Conservation (phyloP, 1,140 invertebrate genomes). For the Cyclargus thomasi region DNA sequence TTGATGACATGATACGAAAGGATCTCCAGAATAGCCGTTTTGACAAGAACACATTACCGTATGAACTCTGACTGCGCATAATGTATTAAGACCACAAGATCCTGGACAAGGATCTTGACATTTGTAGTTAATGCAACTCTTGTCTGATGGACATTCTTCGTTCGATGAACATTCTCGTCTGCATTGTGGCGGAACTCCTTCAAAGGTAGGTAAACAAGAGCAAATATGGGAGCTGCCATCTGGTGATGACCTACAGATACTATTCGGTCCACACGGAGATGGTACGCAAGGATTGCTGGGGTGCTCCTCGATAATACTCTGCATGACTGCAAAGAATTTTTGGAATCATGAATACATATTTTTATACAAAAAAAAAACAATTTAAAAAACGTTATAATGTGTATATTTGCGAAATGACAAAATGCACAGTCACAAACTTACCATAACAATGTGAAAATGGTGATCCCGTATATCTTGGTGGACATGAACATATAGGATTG, state of each 20-base stretch:
- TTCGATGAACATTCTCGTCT: constrained; percentile 83
- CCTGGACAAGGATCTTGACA: constrained; percentile 83
- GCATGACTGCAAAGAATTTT: constrained; percentile 39
- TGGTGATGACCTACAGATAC: constrained; percentile 78
- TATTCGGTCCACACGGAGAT: constrained; percentile 83
- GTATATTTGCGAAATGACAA: neutral
- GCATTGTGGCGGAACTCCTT: constrained; percentile 82
- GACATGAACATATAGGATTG: constrained; percentile 85
- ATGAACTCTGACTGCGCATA: constrained; percentile 83
- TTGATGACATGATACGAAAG: constrained; percentile 56
- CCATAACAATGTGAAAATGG: constrained; percentile 82
- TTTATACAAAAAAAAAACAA: no score
- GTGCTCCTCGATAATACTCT: constrained; percentile 46
- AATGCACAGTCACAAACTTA: constrained; percentile 43
- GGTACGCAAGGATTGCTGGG: constrained; percentile 81
- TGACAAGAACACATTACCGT: constrained; percentile 84
- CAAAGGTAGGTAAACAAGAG: constrained; percentile 79
- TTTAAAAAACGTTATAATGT: no score
- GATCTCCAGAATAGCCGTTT: constrained; percentile 69
- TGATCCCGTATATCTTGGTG: constrained; percentile 82
- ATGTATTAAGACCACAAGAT: constrained; percentile 80
- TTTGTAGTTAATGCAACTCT: constrained; percentile 82
- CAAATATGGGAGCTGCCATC: constrained; percentile 79
- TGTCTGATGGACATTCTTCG: constrained; percentile 80
- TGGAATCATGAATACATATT: no score